phyloP scores from a whole-genome alignment of 2,113 vertebrate genomes.

The Vanacampus margaritifer region DNA sequence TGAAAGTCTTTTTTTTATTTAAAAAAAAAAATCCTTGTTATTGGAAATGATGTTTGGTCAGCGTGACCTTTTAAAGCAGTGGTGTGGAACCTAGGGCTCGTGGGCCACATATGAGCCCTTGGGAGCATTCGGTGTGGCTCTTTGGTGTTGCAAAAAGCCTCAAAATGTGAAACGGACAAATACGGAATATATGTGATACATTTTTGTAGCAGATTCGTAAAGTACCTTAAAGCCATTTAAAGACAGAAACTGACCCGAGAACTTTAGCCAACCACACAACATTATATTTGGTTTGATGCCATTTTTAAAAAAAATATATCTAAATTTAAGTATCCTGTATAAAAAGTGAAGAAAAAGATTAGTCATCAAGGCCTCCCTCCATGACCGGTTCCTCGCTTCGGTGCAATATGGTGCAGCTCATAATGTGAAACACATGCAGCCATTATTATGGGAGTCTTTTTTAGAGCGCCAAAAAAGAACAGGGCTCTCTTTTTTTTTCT shows the following conservation, averaged over 20 bases:
- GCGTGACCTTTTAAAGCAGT: background rate
- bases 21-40: conserved; percentile 25
- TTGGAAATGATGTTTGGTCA: background rate
- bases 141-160: background rate
- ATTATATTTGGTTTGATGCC: too few relatives aligned
- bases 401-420: conserved; percentile 32
- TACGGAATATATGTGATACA: too few relatives aligned
- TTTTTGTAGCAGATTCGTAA: too few relatives aligned
- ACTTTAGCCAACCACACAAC: too few relatives aligned
- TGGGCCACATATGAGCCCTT: background rate
- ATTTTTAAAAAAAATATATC: too few relatives aligned
- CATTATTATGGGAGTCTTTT: conserved; percentile 23
- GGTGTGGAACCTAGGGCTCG: background rate
- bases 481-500: background rate
- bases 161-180: background rate
- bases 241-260: too few relatives aligned
- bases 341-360: background rate
- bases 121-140: too few relatives aligned
- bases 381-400: conserved; percentile 39
- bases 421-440: conserved; percentile 65
- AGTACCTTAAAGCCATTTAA: too few relatives aligned
- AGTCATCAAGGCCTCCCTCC: conserved; percentile 5
- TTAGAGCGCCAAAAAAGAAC: background rate
- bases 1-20: conserved; percentile 8
- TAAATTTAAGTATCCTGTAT: too few relatives aligned